Conservation (phyloP, 2,888 invertebrate genomes). For the Tinea semifulvella region DNA sequence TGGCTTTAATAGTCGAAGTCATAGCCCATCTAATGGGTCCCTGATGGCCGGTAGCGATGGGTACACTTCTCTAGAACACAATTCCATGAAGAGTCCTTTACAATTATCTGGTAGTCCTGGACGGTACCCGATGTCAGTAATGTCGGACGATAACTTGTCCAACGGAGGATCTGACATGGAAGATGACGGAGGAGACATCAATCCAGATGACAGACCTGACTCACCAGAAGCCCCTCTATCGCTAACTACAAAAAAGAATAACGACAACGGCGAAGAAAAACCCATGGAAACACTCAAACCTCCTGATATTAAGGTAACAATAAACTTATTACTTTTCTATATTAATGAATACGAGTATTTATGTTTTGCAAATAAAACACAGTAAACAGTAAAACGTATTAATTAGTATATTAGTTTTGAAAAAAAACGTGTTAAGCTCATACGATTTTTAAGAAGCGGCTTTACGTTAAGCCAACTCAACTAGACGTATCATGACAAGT, state of each 20-base stretch:
- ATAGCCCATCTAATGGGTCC: conserved; percentile 71
- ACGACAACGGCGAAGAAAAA: conserved; percentile 54
- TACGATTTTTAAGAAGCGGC: no score
- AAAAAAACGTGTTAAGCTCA: no score
- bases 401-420: no score
- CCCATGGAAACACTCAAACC: conserved; percentile 63
- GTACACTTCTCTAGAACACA: conserved; percentile 66
- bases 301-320: conserved; percentile 58
- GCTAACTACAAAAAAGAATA: conserved; percentile 69
- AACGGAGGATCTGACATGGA: conserved; percentile 74
- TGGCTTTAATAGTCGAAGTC: conserved; percentile 71
- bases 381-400: no score
- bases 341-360: no score
- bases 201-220: conserved; percentile 65
- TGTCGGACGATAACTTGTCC: conserved; percentile 73
- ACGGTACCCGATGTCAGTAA: conserved; percentile 69
- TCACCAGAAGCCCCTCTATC: conserved; percentile 77
- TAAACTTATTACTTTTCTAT: no score
- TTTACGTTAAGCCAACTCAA: no score
- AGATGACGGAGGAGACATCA: conserved; percentile 69
- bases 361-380: no score
- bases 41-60: conserved; percentile 69
- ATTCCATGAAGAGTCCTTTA: conserved; percentile 70
- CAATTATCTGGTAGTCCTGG: conserved; percentile 64
- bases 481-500: no score